Evolutionary conservation across 2,888 invertebrate genomes (phyloP).

Genomic region (Archips xylosteana): DNA sequence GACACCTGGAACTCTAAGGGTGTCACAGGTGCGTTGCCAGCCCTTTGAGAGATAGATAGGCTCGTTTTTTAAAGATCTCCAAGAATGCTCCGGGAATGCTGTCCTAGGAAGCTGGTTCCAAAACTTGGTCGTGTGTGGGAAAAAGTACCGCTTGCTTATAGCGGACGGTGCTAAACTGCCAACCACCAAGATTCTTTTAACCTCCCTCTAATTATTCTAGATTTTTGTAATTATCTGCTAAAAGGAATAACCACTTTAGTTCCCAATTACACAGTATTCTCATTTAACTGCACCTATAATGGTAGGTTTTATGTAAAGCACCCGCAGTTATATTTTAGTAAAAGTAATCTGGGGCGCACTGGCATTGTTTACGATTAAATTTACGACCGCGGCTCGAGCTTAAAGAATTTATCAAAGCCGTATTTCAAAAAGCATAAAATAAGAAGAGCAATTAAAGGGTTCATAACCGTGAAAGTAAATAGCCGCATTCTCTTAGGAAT

Average conservation of each 20-base stretch:
- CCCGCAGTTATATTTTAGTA: conserved; percentile 52
- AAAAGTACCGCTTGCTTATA: too few species aligned
- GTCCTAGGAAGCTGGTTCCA: too few species aligned
- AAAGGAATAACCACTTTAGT: conserved; percentile 1
- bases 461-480: conserved; percentile 74
- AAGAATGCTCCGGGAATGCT: too few species aligned
- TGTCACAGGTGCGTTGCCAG: too few species aligned
- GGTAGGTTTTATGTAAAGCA: conserved; percentile 27
- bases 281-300: conserved; percentile 21
- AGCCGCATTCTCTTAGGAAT: conserved; percentile 74
- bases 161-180: too few species aligned
- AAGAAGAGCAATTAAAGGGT: conserved; percentile 78
- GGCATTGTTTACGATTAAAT: conserved; percentile 62
- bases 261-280: conserved; percentile 19
- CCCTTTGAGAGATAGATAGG: too few species aligned
- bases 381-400: conserved; percentile 68
- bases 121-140: too few species aligned
- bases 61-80: too few species aligned
- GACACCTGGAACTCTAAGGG: too few species aligned
- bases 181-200: neutral
- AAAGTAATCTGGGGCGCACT: conserved; percentile 61
- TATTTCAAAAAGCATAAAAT: conserved; percentile 76
- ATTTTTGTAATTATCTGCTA: conserved; percentile 11
- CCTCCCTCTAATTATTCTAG: neutral
- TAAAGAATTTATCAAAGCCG: conserved; percentile 67